Percentiles rank a stretch among this genome's conserved stretches.
Conservation (phyloP, 2,113 vertebrate genomes). For the Brienomyrus longianalis region DNA sequence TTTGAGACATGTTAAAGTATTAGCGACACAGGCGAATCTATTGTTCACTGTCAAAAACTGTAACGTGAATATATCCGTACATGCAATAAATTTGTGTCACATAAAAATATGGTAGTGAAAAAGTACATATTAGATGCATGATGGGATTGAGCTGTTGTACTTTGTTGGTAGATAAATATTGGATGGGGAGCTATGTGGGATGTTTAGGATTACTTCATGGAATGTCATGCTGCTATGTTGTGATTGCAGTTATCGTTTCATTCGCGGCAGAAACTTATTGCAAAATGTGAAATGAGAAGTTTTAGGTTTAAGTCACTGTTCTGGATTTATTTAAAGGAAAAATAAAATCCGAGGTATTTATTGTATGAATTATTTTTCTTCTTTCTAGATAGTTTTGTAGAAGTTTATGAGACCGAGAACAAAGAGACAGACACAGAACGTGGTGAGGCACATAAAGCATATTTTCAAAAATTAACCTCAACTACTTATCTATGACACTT, state of each 20-base stretch:
- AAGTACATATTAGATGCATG: neutral
- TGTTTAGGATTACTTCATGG: neutral
- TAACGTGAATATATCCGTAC: neutral
- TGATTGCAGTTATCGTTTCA: neutral
- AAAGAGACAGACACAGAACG: neutral
- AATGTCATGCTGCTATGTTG: neutral
- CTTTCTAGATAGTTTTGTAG: neutral
- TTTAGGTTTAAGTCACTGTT: neutral
- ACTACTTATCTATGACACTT: neutral
- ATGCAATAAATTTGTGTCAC: neutral
- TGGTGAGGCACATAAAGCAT: neutral
- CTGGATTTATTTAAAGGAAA: neutral
- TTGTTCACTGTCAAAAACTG: neutral
- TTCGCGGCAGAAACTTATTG: neutral
- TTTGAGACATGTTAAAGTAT: neutral
- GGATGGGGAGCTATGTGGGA: neutral
- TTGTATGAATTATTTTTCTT: neutral
- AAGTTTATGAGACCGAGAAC: slow-evolving; percentile 3
- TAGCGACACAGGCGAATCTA: neutral
- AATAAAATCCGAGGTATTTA: neutral
- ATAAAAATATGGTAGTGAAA: neutral
- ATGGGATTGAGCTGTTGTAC: neutral
- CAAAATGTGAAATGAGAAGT: neutral
- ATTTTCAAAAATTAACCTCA: neutral
- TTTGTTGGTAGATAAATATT: neutral